Evolutionary conservation across 2,113 vertebrate genomes (phyloP).

Genomic region (Dolichotis patagonum): DNA sequence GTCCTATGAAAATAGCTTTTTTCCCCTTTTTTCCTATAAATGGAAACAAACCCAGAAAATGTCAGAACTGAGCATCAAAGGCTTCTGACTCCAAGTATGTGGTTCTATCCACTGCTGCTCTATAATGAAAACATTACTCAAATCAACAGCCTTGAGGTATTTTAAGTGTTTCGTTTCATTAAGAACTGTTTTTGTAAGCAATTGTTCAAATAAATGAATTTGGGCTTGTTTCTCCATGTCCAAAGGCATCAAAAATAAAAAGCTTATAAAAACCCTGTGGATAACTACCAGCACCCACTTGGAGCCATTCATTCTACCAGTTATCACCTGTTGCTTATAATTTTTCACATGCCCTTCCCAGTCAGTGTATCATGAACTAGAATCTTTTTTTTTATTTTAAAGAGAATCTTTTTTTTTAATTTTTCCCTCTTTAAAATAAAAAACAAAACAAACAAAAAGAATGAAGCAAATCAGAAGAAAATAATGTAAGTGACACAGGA

Average conservation of each 20-base stretch:
- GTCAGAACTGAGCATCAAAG: background rate
- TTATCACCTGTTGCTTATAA: too few relatives aligned
- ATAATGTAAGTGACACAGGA: too few relatives aligned
- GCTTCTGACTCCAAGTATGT: background rate
- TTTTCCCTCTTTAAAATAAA: too few relatives aligned
- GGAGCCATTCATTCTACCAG: background rate
- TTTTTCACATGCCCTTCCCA: background rate
- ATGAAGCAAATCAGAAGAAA: too few relatives aligned
- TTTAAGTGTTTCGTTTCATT: slow-evolving; percentile 22
- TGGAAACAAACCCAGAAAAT: background rate
- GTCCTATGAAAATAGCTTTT: background rate
- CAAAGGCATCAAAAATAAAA: background rate
- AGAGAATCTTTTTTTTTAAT: too few relatives aligned
- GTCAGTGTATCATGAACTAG: background rate
- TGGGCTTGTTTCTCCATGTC: background rate
- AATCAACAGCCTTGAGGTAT: background rate
- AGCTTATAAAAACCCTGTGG: background rate
- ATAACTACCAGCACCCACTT: background rate
- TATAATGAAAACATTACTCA: slow-evolving; percentile 42
- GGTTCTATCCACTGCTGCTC: background rate
- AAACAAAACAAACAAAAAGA: too few relatives aligned
- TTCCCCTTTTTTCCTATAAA: background rate
- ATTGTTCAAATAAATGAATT: background rate
- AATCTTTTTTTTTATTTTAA: background rate
- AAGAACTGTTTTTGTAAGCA: slow-evolving; percentile 10